Evolutionary conservation across 2,888 invertebrate genomes (phyloP), one percentile per base, ranked within the genome.

Genomic region (Agelastica alni): DNA sequence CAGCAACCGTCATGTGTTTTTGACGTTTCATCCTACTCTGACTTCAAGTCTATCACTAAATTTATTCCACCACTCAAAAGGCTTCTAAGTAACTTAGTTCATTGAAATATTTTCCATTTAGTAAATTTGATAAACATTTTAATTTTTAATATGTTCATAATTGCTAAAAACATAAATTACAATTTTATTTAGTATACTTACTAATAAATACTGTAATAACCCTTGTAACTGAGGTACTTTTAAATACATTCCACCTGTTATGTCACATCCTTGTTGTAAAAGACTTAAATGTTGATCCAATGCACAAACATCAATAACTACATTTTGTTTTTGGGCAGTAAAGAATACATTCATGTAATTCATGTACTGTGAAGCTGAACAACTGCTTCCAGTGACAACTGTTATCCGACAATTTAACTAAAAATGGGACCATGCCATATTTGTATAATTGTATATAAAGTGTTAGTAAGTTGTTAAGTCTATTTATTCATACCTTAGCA

Each of bases 321-420:
- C 87, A 78, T 89, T 89, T 81, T 94, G 83, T 65, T 88, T 88
- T 77, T 88, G 79, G 1, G 97, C 95, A 2, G 97, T 94, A 70
- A 98, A 97, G 75, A 98, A 96, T 2, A 93, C 91, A 75, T 98
- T 98, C 96, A 98, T 98, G 68, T 96, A 95, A 72, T 94, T 95
- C 87, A 98, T 96, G 70, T 99, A 98, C 73, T 98, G 97, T 0
- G 92, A 91, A 0, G 93, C 91, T 3, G 91, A 91, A 74, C 94
- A 93, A 22, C 89, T 87, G 73, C 95, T 92, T 9, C 94, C 94
- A 0, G 96, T 94, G 1, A 97, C 83, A 0, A 94, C 85, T 42
- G 95, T 77, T 51, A 95, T 87, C 47, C 95, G 83, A 2, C 90
- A 85, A 70, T 88, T 86, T 69, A 91, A 78, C 68, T 81, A 51